phyloP scores from a whole-genome alignment of 2,113 vertebrate genomes.

The Guaruba guarouba region DNA sequence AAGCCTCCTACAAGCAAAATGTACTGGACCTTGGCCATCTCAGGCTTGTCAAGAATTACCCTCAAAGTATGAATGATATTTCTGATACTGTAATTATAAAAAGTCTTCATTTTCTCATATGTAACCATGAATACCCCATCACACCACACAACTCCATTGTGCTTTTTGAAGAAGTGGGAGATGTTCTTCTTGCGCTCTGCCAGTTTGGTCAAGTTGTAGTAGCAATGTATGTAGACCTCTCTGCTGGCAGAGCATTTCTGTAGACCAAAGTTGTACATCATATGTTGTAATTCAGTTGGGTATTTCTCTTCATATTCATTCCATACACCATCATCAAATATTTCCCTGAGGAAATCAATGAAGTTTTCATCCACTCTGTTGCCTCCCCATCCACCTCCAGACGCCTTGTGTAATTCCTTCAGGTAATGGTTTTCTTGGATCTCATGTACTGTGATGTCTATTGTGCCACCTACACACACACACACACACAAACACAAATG shows the following conservation, averaged over 20 bases:
- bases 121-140: constrained; percentile 6
- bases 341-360: neutral
- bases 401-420: constrained; percentile 55
- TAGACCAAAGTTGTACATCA: constrained; percentile 15
- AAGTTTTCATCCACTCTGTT: constrained; percentile 52
- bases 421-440: constrained; percentile 27
- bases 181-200: neutral
- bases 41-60: constrained; percentile 7
- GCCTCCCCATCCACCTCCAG: constrained; percentile 60
- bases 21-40: neutral
- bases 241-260: constrained; percentile 2
- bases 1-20: constrained; percentile 54
- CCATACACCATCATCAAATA: neutral
- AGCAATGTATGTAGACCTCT: neutral
- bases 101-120: constrained; percentile 5
- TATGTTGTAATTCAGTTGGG: neutral
- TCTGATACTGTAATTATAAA: constrained; percentile 5
- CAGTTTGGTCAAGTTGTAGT: neutral
- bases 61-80: neutral
- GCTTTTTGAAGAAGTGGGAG: neutral
- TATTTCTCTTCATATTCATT: neutral
- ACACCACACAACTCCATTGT: neutral
- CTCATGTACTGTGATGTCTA: constrained; percentile 63
- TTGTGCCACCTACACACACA: neutral
- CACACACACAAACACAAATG: neutral